A percentile compares a stretch with the other conserved stretches of the same genome.
These are phyloP conservation scores for Tyrannus savana DNA, from an alignment of 2,113 vertebrate genomes.

Conservation along the genomic window DNA sequence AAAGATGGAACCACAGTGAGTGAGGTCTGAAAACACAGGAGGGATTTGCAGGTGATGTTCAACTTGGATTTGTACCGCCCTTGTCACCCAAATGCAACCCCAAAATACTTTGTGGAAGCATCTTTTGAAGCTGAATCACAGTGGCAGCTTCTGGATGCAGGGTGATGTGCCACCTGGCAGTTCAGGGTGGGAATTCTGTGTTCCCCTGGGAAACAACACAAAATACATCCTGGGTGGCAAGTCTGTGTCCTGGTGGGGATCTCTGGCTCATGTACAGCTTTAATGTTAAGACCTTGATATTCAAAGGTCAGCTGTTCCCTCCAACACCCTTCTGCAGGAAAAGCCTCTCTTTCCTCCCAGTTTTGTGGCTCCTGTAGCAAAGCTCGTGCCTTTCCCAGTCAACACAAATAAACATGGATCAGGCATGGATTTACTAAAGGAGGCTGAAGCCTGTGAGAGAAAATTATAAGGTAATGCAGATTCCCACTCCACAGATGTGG, in stretches of 20 bases:
- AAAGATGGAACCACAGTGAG: neutral
- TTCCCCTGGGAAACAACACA: neutral
- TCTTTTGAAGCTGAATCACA: neutral
- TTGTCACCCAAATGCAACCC: neutral
- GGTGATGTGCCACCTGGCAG: neutral
- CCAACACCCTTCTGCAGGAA: neutral
- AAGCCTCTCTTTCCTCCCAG: neutral
- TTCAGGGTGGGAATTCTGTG: neutral
- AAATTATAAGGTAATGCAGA: neutral
- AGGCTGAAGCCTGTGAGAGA: neutral
- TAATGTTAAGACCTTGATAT: neutral
- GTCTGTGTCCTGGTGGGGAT: neutral
- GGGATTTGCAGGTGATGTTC: neutral
- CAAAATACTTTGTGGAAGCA: neutral
- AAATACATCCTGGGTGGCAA: neutral
- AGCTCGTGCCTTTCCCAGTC: neutral
- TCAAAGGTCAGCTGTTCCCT: neutral
- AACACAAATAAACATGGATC: neutral
- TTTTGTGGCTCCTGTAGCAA: neutral
- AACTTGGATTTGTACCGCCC: neutral
- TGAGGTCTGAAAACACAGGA: neutral
- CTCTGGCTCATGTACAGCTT: neutral
- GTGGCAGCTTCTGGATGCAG: neutral
- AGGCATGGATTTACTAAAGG: neutral
- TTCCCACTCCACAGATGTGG: neutral